Evolutionary conservation across 1,140 invertebrate species (phyloP).

Genomic region (Heliothis virescens): DNA sequence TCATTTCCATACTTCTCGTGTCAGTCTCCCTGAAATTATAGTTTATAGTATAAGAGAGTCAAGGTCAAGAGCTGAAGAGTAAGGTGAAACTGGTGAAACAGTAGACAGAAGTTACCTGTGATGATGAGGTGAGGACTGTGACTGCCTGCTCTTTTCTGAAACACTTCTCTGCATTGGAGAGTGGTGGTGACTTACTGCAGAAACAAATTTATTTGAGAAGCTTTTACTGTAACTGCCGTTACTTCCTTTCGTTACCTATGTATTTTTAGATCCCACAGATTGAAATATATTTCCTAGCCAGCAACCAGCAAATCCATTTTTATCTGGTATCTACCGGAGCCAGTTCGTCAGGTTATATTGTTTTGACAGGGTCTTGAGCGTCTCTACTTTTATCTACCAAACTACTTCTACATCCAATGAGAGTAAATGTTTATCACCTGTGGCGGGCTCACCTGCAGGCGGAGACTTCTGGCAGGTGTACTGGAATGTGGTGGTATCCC

Average conservation of each 20-base stretch:
- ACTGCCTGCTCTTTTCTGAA: slow-evolving; percentile 86
- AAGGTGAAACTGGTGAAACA: neutral
- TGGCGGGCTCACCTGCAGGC: slow-evolving; percentile 75
- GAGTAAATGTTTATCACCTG: slow-evolving; percentile 28
- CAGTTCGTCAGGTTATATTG: too few species aligned
- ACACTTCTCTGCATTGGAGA: slow-evolving; percentile 87
- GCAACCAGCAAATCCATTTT: too few species aligned
- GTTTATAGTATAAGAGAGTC: neutral
- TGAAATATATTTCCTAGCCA: too few species aligned
- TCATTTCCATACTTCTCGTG: slow-evolving; percentile 68
- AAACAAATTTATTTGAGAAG: slow-evolving; percentile 3
- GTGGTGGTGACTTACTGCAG: slow-evolving; percentile 74
- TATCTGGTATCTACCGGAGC: too few species aligned
- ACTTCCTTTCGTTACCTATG: neutral
- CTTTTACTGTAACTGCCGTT: neutral
- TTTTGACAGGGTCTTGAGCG: neutral
- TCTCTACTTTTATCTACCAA: neutral
- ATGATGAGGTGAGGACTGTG: slow-evolving; percentile 76
- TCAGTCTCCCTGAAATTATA: slow-evolving; percentile 71
- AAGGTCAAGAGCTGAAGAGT: neutral
- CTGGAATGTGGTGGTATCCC: slow-evolving; percentile 88
- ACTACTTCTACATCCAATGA: neutral
- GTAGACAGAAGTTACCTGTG: slow-evolving; percentile 64
- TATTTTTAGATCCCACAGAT: neutral
- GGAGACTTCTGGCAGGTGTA: slow-evolving; percentile 86